phyloP scores from a whole-genome alignment of 2,888 invertebrate genomes.

The Microctonus brassicae region DNA sequence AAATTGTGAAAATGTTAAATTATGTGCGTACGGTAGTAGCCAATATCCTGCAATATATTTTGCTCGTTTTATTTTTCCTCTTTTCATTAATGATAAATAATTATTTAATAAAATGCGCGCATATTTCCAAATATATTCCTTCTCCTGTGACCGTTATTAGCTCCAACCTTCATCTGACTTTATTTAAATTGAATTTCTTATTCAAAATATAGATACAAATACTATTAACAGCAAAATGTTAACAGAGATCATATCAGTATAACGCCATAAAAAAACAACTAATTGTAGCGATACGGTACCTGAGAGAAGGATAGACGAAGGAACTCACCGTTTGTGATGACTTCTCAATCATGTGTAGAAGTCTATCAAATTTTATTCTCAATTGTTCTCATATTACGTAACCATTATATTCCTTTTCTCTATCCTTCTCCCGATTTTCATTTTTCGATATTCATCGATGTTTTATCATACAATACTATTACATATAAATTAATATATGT shows the following conservation, averaged over 20 bases:
- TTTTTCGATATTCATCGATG: slow-evolving; percentile 33
- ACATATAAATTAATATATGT: slow-evolving; percentile 25
- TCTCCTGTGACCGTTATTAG: slow-evolving; percentile 55
- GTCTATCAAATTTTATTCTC: slow-evolving; percentile 52
- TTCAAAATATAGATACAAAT: slow-evolving; percentile 15
- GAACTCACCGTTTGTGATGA: slow-evolving; percentile 65
- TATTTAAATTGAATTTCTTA: slow-evolving; percentile 18
- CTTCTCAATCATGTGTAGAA: slow-evolving; percentile 51
- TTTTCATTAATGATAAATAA: background rate
- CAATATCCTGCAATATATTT: slow-evolving; percentile 56
- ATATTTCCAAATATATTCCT: slow-evolving; percentile 42
- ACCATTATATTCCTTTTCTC: slow-evolving; percentile 57
- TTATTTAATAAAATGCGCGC: slow-evolving; percentile 6
- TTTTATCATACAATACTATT: slow-evolving; percentile 25
- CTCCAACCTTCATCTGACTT: slow-evolving; percentile 44
- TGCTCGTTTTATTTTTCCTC: background rate
- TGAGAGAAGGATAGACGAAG: slow-evolving; percentile 70
- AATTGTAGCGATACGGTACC: slow-evolving; percentile 51
- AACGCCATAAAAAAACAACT: slow-evolving; percentile 20
- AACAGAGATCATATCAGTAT: slow-evolving; percentile 45
- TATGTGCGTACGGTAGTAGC: slow-evolving; percentile 46
- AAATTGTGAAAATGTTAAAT: slow-evolving; percentile 33
- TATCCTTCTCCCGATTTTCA: slow-evolving; percentile 67
- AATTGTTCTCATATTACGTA: slow-evolving; percentile 47
- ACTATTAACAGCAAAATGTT: background rate